Evolutionary conservation across 2,888 invertebrate genomes (phyloP).

Genomic region (Melangyna quadrimaculata): DNA sequence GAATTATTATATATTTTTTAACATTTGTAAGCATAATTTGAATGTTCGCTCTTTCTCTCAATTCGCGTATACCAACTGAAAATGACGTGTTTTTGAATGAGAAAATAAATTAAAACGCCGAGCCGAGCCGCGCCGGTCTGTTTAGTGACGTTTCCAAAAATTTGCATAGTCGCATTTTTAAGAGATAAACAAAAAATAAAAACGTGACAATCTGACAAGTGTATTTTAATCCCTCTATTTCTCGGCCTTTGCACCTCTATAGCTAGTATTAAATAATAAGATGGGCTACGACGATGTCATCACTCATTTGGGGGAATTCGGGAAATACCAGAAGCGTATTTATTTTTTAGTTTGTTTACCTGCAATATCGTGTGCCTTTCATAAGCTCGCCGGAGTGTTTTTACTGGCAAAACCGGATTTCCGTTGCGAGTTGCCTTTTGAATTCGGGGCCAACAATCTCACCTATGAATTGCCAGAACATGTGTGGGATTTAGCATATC

Average conservation of each 20-base stretch:
- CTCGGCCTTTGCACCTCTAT: no score
- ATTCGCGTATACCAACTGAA: slow-evolving; percentile 27
- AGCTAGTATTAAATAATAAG: no score
- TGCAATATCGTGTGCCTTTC: slow-evolving; percentile 87
- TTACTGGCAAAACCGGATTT: slow-evolving; percentile 85
- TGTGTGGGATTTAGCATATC: slow-evolving; percentile 82
- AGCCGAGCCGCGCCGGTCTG: background rate
- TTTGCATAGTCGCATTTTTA: slow-evolving; percentile 7
- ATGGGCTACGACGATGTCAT: slow-evolving; percentile 89
- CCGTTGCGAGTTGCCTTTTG: slow-evolving; percentile 85
- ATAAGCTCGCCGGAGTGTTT: slow-evolving; percentile 88
- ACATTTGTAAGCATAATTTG: slow-evolving; percentile 44
- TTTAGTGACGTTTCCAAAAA: slow-evolving; percentile 1
- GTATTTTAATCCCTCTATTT: background rate
- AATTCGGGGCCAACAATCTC: slow-evolving; percentile 82
- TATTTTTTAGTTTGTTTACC: slow-evolving; percentile 87
- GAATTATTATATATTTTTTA: slow-evolving; percentile 25
- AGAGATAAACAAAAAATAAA: background rate
- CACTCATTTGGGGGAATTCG: slow-evolving; percentile 86
- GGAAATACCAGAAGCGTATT: slow-evolving; percentile 86
- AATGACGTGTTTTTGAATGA: slow-evolving; percentile 51
- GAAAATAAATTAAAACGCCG: slow-evolving; percentile 1
- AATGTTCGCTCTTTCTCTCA: background rate
- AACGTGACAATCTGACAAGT: slow-evolving; percentile 22
- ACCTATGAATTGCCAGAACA: slow-evolving; percentile 81